Conservation (phyloP, 2,797 vertebrate genomes). For the Atherinosoma microstoma region DNA sequence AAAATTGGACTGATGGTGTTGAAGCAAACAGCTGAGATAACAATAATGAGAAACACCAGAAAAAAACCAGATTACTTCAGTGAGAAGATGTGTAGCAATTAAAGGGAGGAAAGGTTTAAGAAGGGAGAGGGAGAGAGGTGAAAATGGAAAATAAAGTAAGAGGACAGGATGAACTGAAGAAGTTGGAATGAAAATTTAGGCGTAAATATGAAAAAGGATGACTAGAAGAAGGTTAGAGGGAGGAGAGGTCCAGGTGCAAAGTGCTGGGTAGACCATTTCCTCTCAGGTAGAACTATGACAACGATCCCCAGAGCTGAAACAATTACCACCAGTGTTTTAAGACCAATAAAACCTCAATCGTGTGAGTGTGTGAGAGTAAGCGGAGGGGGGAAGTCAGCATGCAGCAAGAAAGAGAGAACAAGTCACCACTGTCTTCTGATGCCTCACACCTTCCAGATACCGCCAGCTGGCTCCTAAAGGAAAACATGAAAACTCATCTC, state of each 20-base stretch:
- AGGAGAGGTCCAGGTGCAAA: slow-evolving; percentile 24
- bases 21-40: no score
- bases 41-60: background rate
- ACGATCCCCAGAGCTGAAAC: slow-evolving; percentile 42
- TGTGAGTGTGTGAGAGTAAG: slow-evolving; percentile 8
- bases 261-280: slow-evolving; percentile 25
- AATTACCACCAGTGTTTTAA: slow-evolving; percentile 34
- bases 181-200: background rate
- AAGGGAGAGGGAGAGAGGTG: background rate
- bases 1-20: no score
- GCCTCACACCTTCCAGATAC: slow-evolving; percentile 30
- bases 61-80: no score
- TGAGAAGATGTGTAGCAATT: no score
- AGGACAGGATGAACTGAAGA: no score
- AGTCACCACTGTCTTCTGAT: slow-evolving; percentile 43
- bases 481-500: slow-evolving; percentile 52
- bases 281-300: slow-evolving; percentile 33
- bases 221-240: background rate
- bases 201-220: background rate
- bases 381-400: background rate
- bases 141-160: background rate
- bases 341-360: slow-evolving; percentile 6
- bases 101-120: background rate
- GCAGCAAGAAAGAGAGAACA: slow-evolving; percentile 45
- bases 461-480: slow-evolving; percentile 9